Conservation (phyloP, 1,140 invertebrate species). For the Onthophagus taurus region DNA sequence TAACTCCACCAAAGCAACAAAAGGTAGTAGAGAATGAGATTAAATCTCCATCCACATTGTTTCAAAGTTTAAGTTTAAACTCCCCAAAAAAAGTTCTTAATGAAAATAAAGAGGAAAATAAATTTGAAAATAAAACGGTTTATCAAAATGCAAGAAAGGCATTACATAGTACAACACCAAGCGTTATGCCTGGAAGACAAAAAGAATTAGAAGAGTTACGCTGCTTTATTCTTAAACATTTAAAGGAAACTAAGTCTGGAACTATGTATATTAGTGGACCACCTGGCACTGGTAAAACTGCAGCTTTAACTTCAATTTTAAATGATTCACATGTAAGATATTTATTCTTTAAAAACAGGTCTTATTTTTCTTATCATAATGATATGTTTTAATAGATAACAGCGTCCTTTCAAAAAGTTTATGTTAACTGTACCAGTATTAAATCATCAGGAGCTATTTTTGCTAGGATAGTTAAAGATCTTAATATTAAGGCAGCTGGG, state of each 20-base stretch:
- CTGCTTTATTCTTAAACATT: slow-evolving; percentile 57
- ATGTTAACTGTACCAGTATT: slow-evolving; percentile 75
- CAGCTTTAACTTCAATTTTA: slow-evolving; percentile 61
- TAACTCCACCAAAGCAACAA: slow-evolving; percentile 31
- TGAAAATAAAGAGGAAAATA: slow-evolving; percentile 5
- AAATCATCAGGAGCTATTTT: slow-evolving; percentile 65
- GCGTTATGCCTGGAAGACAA: slow-evolving; percentile 66
- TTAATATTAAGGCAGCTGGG: slow-evolving; percentile 45
- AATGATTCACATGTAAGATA: slow-evolving; percentile 4
- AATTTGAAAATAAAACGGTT: slow-evolving; percentile 23
- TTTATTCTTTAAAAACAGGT: not conserved
- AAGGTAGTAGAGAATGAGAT: slow-evolving; percentile 12
- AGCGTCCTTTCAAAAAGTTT: slow-evolving; percentile 54
- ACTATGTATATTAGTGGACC: slow-evolving; percentile 91
- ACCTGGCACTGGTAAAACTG: slow-evolving; percentile 95
- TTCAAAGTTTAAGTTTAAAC: slow-evolving; percentile 19
- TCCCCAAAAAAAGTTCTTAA: slow-evolving; percentile 1
- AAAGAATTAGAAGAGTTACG: slow-evolving; percentile 60
- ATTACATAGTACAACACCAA: slow-evolving; percentile 60
- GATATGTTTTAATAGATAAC: slow-evolving; percentile 39
- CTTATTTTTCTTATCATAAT: not conserved
- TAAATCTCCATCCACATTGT: slow-evolving; percentile 20
- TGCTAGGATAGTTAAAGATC: slow-evolving; percentile 55
- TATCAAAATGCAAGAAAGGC: slow-evolving; percentile 51
- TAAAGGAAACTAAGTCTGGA: slow-evolving; percentile 58